Percentiles rank a stretch among this genome's conserved stretches.
Evolutionary conservation across 1,140 invertebrate species (phyloP).

Genomic region (Drosophila asahinai): DNA sequence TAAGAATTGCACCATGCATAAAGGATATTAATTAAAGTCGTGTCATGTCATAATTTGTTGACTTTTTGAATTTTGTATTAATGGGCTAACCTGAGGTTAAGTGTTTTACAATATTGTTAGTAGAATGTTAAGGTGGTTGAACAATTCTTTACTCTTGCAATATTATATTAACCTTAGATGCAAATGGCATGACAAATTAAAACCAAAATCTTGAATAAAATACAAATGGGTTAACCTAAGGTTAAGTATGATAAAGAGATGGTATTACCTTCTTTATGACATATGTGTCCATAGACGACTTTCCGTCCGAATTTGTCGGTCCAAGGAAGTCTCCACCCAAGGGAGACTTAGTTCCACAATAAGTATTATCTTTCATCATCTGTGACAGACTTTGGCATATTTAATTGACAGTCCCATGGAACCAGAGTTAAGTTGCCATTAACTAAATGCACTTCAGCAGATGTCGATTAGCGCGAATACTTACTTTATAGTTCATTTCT

Average conservation of each 20-base stretch:
- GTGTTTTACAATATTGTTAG: too few species aligned
- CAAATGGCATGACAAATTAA: too few species aligned
- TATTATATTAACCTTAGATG: too few species aligned
- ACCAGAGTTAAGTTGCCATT: not conserved
- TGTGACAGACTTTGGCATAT: not conserved
- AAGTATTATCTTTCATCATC: conserved; percentile 6
- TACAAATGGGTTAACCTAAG: too few species aligned
- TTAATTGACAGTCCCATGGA: not conserved
- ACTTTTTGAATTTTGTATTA: too few species aligned
- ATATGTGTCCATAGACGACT: not conserved
- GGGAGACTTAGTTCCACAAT: not conserved
- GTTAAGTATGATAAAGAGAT: too few species aligned
- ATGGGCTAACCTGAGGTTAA: not conserved
- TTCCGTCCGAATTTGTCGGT: too few species aligned
- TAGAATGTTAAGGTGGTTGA: too few species aligned
- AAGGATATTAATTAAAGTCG: not conserved
- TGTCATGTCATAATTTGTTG: not conserved
- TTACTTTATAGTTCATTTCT: conserved; percentile 2
- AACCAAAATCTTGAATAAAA: too few species aligned
- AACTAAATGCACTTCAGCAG: conserved; percentile 1
- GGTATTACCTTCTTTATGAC: too few species aligned
- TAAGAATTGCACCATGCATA: not conserved
- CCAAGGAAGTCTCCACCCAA: not conserved
- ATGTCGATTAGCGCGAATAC: not conserved
- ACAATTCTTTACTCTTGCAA: too few species aligned